Evolutionary conservation across 2,797 vertebrate species (phyloP), one percentile per base, ranked within the genome.

Genomic region (Enteromius treurensis): DNA sequence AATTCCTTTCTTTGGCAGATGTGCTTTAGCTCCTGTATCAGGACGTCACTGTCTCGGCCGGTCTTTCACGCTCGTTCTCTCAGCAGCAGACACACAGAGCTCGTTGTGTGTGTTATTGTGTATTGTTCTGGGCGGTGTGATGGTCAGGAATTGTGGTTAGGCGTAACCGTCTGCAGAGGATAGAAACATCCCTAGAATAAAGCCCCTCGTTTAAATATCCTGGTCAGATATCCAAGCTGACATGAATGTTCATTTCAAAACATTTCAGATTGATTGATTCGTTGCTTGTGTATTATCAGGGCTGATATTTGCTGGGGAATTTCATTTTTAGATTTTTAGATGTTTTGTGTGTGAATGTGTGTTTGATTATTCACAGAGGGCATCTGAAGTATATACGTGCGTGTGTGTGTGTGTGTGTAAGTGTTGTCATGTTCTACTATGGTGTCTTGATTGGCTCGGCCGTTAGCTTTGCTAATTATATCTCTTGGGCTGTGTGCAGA

Each of bases 391-490:
- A 55, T 17, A 3, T 37, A 32, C 32, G n/a, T n/a, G n/a, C n/a
- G n/a, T n/a, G n/a, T n/a, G 34, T 70, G 29, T 83, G 19, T 73
- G 47, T 53, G 23, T 79, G 40, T 10, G 40, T 51, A 65, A 19
- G 42, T 73, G 86, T 87, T 77, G 87, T 83, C 64, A 80, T 89
- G 87, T 29, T 47, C 7, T 23, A 60, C 58, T 60, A 49, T 40
- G 67, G 15, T 55, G 17, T 73, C 49, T 60, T 76, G 68, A 81
- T 77, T 65, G 65, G 81, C 45, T 68, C 19, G 51, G 40, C 17
- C 34, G 67, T 73, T 80, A 79, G 86, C 58, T 77, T 77, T 45
- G 67, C 67, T 89, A 87, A 87, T 88, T 88, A 73, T 87, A 86
- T 86, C 68, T 77, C 80, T 45, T 21, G 80, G 70, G 53, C 85